Base-by-base conservation (phyloP, 1,140 invertebrate genomes). In the Schlechtendalia chinensis region DNA sequence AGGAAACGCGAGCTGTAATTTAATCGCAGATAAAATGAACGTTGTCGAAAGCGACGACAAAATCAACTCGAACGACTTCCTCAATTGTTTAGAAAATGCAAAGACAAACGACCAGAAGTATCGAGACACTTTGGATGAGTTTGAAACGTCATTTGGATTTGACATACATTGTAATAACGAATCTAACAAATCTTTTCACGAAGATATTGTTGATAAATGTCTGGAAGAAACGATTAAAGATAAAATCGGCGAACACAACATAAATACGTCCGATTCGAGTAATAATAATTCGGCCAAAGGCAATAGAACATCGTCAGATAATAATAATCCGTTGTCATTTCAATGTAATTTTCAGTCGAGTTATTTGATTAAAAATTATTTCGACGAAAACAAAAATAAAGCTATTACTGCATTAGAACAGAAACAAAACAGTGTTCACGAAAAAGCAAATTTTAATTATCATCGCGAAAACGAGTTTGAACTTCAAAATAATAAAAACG, bases 131-230 rank as follows among this genome's bases (percentile, higher is more conserved):
- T 63, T 79, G 16, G 75, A 79, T 29, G 75, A 79, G 47, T 79
- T 79, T 63, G 75, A 79, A 45, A 79, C 75, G 1, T 63, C 75
- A 19, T 79, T 79, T 63, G 75, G 58, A 2, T 79, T 79, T 29
- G 75, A 79, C 19, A 79, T 79, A 19, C 75, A 79, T 27, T 79
- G 75, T 47, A 59, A 27, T 63, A 63, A 17, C 0, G 39, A 59
- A 29, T 24, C 75, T 5, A 79, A 47, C 14, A 59, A 79, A 47
- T 63, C 75, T n/a, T 63, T 79, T 47, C 39, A 79, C 17, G 75
- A 79, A 29, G 17, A 27, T 27, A 79, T 79, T 50, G 75, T 79
- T 19, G 58, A 79, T n/a, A 79, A 79, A 47, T 79, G 75, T 79
- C 50, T 79, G 19, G 75, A 79, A 17, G 75, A 79, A 61, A 63